Base-by-base conservation (phyloP, 1,140 invertebrate species). In the Pseudomyrmex cubaensis region DNA sequence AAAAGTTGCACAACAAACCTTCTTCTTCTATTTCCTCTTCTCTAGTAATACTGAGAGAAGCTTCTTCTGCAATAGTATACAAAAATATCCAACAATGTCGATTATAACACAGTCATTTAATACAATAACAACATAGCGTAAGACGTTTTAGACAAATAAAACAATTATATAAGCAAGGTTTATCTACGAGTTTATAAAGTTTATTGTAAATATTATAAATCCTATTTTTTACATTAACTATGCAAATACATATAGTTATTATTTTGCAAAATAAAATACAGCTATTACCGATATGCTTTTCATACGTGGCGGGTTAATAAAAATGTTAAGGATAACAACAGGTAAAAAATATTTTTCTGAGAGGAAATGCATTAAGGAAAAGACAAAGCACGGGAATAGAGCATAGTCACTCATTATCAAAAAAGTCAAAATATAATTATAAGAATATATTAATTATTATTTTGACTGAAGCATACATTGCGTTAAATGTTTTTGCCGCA, bases 1-100 rank as follows among this genome's bases (percentile, higher is more conserved):
- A 2, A 25, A 66, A 13, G 0, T 35, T 35, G 35, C 0, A 22
- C 17, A 70, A 83, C 73, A 46, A 91, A 93, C 94, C 95, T 93
- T 95, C 94, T 90, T 94, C 93, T 63, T 90, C 92, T 57, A 95
- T 93, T 85, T 95, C 95, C 73, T 93, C 93, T 92, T 95, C 94
- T 87, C 93, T 94, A 7, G 95, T 95, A 64, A 96, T 96, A 87
- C 95, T 95, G n/a, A 96, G 92, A 72, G 94, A 94, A 48, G 95
- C 95, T 87, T 94, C 95, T 93, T 95, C 95, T 96, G 92, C 46
- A 93, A 93, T 57, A 20, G 17, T 67, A 57, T 17, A 83, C 5
- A 78, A 8, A 84, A 64, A 66, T 64, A 63, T 67, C 0, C 35
- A 75, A 84, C 0, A 66, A 66, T 86, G 2, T 70, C 7, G 1